Evolutionary conservation across 2,113 vertebrate genomes (phyloP).

Genomic region (Panurus biarmicus): DNA sequence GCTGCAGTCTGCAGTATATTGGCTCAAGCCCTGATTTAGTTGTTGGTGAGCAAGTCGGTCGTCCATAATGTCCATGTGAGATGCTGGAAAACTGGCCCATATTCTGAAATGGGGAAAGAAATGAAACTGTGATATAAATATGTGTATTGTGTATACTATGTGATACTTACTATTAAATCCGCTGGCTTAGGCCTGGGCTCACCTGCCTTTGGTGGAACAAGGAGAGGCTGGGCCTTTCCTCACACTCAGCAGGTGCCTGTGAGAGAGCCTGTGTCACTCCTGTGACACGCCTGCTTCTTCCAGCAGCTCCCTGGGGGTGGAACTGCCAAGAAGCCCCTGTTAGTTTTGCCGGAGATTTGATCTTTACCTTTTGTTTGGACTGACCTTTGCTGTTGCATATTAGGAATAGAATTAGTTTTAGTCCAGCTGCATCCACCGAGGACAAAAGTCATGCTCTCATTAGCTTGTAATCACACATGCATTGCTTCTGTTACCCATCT

Average conservation of each 20-base stretch:
- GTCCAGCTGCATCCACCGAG: not conserved
- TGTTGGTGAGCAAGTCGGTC: not conserved
- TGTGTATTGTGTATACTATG: not conserved
- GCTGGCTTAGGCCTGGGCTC: not conserved
- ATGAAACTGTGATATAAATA: not conserved
- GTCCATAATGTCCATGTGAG: not conserved
- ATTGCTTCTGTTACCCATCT: not conserved
- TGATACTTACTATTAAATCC: not conserved
- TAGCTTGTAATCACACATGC: not conserved
- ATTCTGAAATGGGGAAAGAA: not conserved
- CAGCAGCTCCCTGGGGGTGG: not conserved
- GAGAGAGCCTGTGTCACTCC: not conserved
- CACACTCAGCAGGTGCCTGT: not conserved
- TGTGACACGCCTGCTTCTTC: not conserved
- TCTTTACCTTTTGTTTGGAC: not conserved
- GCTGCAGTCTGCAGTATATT: not conserved
- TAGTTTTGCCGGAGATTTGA: not conserved
- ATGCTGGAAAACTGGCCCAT: accelerated
- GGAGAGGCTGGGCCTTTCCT: not conserved
- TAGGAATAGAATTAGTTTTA: not conserved
- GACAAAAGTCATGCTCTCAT: not conserved
- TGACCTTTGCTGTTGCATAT: not conserved
- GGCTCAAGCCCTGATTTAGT: not conserved
- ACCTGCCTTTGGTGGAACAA: not conserved
- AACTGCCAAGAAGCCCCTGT: not conserved